Percentiles rank a stretch among this genome's conserved stretches.
Conservation (phyloP, 2,113 vertebrate species). For the Lampris incognitus region DNA sequence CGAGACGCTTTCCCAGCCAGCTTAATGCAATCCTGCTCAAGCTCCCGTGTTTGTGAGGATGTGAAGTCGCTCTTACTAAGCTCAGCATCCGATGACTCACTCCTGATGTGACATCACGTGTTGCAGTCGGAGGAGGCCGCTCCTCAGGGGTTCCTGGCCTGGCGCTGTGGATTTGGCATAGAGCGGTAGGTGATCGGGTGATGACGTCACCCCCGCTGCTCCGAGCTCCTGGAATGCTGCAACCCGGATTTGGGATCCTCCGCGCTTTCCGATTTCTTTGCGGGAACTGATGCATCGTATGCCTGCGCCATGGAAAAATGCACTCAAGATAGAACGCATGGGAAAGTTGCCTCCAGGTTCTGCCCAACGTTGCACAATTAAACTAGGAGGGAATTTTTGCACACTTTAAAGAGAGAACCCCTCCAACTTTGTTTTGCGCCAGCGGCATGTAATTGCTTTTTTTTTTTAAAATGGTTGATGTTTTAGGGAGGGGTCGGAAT, state of each 20-base stretch:
- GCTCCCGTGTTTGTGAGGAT: constrained; percentile 54
- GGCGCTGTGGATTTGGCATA: constrained; percentile 68
- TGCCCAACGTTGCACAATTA: constrained; percentile 76
- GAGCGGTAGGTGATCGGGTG: constrained; percentile 71
- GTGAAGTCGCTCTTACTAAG: constrained; percentile 47
- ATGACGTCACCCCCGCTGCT: constrained; percentile 76
- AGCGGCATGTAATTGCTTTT: constrained; percentile 76
- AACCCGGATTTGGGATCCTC: constrained; percentile 60
- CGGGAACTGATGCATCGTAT: constrained; percentile 65
- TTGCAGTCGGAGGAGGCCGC: constrained; percentile 67
- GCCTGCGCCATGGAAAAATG: constrained; percentile 68
- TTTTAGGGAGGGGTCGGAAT: constrained; percentile 76
- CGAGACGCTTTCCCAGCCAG: constrained; percentile 34
- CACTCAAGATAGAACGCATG: constrained; percentile 45
- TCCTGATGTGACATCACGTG: constrained; percentile 76
- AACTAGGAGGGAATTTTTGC: constrained; percentile 73
- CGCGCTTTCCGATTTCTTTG: constrained; percentile 60
- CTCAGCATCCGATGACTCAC: constrained; percentile 64
- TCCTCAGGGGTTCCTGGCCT: constrained; percentile 64
- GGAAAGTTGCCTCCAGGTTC: constrained; percentile 60
- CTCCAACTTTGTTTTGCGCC: constrained; percentile 69
- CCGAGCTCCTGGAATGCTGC: constrained; percentile 66
- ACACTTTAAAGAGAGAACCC: constrained; percentile 75
- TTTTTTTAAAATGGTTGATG: constrained; percentile 68
- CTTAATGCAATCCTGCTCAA: constrained; percentile 56